Percentiles rank a stretch among this genome's conserved stretches.
phyloP scores from a whole-genome alignment of 2,888 invertebrate species.

The Scaptomyza parva region DNA sequence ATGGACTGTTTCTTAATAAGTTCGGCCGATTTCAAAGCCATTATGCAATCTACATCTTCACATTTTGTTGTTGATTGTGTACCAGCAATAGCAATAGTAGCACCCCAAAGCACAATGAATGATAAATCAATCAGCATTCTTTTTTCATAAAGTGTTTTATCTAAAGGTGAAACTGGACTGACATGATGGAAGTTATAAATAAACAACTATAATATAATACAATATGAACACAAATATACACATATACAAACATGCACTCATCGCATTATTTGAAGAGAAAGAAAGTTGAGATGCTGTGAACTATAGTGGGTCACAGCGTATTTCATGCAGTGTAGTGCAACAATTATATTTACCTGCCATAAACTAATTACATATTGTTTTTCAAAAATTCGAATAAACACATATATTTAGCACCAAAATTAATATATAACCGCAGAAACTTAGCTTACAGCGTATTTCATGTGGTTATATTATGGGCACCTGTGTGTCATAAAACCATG shows the following conservation, averaged over 20 bases:
- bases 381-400: no score
- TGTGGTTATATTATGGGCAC: no score
- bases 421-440: no score
- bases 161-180: slow-evolving; percentile 7
- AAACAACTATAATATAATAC: not conserved
- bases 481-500: no score
- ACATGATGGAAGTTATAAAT: not conserved
- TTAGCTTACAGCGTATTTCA: no score
- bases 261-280: not conserved
- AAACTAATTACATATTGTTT: no score
- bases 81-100: not conserved
- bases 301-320: no score
- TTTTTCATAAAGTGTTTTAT: not conserved
- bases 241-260: not conserved
- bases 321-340: no score
- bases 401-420: no score
- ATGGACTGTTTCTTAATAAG: slow-evolving; percentile 15
- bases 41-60: not conserved
- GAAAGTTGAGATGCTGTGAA: not conserved
- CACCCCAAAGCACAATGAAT: slow-evolving; percentile 2
- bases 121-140: slow-evolving; percentile 8
- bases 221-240: not conserved
- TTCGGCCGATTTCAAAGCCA: no score
- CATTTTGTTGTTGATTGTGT: not conserved
- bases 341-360: no score